Conservation (phyloP, 2,113 vertebrate genomes). For the Pholis gunnellus region DNA sequence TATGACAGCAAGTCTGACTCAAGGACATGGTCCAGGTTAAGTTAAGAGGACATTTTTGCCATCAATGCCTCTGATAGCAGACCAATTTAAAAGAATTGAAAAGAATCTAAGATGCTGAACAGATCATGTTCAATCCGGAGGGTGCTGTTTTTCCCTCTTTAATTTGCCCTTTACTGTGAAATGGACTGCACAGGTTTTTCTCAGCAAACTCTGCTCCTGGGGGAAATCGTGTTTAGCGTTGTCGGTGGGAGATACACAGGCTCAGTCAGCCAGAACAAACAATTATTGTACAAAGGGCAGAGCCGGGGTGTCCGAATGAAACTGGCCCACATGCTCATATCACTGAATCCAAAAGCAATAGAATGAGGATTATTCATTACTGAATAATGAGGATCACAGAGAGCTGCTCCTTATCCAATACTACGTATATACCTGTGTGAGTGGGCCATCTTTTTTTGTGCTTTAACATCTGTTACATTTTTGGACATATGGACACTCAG, state of each 20-base stretch:
- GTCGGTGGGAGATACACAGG: conserved; percentile 74
- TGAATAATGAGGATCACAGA: conserved; percentile 70
- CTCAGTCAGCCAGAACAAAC: conserved; percentile 76
- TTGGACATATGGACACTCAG: not conserved
- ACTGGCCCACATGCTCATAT: conserved; percentile 58
- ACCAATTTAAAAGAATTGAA: conserved; percentile 26
- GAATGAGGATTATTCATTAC: conserved; percentile 71
- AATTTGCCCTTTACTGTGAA: conserved; percentile 73
- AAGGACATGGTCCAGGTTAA: conserved; percentile 32
- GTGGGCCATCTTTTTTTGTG: not conserved
- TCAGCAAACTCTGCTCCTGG: conserved; percentile 54
- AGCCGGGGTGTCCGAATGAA: conserved; percentile 58
- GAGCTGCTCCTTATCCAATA: conserved; percentile 58
- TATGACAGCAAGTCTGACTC: not conserved
- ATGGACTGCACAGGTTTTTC: conserved; percentile 63
- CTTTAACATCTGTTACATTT: conserved; percentile 15
- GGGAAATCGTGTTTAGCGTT: conserved; percentile 80
- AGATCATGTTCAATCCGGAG: conserved; percentile 34
- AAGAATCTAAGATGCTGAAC: conserved; percentile 40
- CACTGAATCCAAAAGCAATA: conserved; percentile 64
- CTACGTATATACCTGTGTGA: conserved; percentile 29
- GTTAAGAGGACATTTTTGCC: not conserved
- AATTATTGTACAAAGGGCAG: conserved; percentile 78
- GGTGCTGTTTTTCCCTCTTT: conserved; percentile 49
- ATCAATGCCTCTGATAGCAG: not conserved